Base-by-base conservation (phyloP, 2,888 invertebrate species). In the Dasysyrphus albostriatus region DNA sequence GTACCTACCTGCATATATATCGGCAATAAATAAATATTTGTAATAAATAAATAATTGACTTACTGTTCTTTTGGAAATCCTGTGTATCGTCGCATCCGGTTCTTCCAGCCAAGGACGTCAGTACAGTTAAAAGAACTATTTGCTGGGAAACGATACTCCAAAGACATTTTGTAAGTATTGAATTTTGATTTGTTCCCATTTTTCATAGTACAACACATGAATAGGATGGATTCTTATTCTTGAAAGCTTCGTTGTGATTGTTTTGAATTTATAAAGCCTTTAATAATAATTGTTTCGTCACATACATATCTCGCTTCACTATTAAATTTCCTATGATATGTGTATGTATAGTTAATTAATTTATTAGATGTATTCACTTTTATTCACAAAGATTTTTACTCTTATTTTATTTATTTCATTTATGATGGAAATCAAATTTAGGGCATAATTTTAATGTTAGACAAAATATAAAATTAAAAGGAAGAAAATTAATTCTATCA, bases 51-150 rank as follows among this genome's bases (percentile, higher is more conserved):
- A 49, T 59, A 19, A 14, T 73, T 24, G 0, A 93, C 93, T 93
- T 89, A 93, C 93, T 93, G 91, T 93, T 93, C 90, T 92, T 93
- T 90, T 93, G 93, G 89, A 93, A 93, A 88, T 93, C 93, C 90
- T 92, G 92, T 82, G 93, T 91, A 88, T 93, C 92, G 90, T 93
- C 93, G 90, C 91, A 91, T 69, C 90, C 91, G 65, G 90, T 91
- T 83, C 88, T 89, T 82, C 89, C 90, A 83, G 89, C 89, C 70
- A 89, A 88, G 65, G 89, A 89, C 83, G 90, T 88, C 83, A 91
- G 75, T 79, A 91, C 83, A 75, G 90, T 84, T 80, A 89, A 84
- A 74, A 90, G 81, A 80, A 90, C 81, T 70, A 89, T 54, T 73
- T 88, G 84, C 63, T 88, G 84, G 75, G 88, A 83, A 73, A 84